Evolutionary conservation across 2,888 invertebrate species (phyloP), one percentile per base, ranked within the genome.

Genomic region (Synanthedon myopaeformis): DNA sequence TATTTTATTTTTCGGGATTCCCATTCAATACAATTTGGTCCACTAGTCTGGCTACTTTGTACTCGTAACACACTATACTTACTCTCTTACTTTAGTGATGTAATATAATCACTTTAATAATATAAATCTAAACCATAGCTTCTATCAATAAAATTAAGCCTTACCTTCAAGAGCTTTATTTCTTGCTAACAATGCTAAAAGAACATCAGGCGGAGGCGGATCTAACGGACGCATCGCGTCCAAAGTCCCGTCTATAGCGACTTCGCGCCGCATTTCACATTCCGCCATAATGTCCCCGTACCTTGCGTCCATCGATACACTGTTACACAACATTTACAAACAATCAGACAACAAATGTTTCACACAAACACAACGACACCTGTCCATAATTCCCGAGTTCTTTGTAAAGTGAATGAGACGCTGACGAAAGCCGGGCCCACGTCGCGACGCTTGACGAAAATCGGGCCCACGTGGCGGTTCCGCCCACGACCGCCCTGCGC

Each of bases 131-230:
- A 35, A 35, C 8, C 35, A 35, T 10, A 10, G 35, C 35, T 35
- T 35, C 1, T 2, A 35, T 10, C 10, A 35, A 8, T 35, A 35
- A 35, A 35, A 35, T 35, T 28, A 28, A 6, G 35, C 28, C 90
- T 89, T 89, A 96, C 96, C 96, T 94, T 96, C 96, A 51, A 96
- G 89, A 57, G 94, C 92, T 82, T 96, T 95, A 82, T 96, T 96
- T 74, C 95, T 91, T 45, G 95, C 94, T 57, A 96, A 89, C 55
- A 96, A 89, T 11, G 96, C 95, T 51, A 96, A 89, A 54, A 96
- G 89, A 61, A 96, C 94, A 73, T 96, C 96, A 19, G 95, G 94
- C 75, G 93, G 94, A 57, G 94, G 94, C 67, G 86, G 86, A 56
- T 85, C 84, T 53, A 86, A 66, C 51, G 79, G 76, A 60, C 83